Percentiles rank a stretch among this genome's conserved stretches.
Conservation (phyloP, 2,113 vertebrate genomes). For the Hylia prasina region DNA sequence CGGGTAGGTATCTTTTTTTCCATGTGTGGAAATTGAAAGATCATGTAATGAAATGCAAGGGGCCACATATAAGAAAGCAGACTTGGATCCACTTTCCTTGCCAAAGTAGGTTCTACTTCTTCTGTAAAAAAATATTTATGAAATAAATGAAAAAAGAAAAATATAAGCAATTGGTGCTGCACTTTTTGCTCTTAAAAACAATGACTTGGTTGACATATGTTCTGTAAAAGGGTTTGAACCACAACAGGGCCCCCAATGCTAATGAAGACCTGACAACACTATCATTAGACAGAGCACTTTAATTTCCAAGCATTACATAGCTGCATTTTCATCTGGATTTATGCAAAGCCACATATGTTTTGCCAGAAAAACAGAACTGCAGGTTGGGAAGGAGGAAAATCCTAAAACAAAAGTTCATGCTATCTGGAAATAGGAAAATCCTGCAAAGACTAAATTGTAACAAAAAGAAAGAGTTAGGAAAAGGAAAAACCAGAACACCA, state of each 20-base stretch:
- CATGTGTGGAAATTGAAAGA: background rate
- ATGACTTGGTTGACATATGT: rapidly evolving
- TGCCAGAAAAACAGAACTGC: background rate
- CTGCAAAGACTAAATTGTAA: background rate
- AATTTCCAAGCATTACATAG: background rate
- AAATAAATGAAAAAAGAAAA: background rate
- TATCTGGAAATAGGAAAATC: background rate
- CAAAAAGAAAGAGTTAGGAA: background rate
- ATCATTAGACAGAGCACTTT: background rate
- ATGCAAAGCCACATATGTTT: background rate
- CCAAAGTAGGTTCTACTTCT: background rate
- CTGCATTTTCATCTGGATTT: background rate
- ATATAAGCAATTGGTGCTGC: background rate
- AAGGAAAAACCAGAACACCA: too few relatives aligned
- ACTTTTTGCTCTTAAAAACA: background rate
- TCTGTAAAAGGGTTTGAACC: background rate
- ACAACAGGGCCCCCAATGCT: background rate
- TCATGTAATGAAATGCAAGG: background rate
- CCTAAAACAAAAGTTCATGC: background rate
- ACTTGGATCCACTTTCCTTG: background rate
- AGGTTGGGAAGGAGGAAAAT: background rate
- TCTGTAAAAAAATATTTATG: background rate
- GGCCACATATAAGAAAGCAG: background rate
- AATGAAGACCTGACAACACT: background rate
- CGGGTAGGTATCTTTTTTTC: background rate